Conservation (phyloP, 2,888 invertebrate genomes). For the Sinhomidia bicolor region DNA sequence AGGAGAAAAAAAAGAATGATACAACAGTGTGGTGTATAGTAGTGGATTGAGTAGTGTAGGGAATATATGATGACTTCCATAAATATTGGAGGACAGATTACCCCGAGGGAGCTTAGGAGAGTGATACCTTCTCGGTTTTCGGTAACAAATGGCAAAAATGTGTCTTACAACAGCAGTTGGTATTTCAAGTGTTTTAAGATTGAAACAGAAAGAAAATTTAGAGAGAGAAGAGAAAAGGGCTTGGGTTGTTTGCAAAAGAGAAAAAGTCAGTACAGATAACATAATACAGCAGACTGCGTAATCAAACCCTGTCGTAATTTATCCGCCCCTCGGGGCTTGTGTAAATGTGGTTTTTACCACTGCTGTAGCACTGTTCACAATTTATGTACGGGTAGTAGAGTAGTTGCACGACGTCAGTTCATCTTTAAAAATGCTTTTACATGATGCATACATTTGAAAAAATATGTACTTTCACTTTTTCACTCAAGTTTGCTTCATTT, state of each 20-base stretch:
- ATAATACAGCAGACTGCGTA: not conserved
- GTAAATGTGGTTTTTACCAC: not conserved
- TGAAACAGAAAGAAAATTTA: conserved; percentile 19
- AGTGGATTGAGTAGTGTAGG: too few relatives aligned
- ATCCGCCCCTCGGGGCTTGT: conserved; percentile 57
- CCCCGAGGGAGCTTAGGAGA: conserved; percentile 14
- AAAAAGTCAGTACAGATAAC: conserved; percentile 1
- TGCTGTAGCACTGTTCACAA: too few relatives aligned
- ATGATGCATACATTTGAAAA: too few relatives aligned
- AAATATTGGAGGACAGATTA: conserved; percentile 47
- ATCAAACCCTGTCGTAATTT: conserved; percentile 57
- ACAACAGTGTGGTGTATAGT: too few relatives aligned
- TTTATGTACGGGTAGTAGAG: too few relatives aligned
- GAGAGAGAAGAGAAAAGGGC: conserved; percentile 10
- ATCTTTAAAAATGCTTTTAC: not conserved
- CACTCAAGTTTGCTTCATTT: not conserved
- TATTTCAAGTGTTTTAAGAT: conserved; percentile 28
- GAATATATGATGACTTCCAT: conserved; percentile 7
- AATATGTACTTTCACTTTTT: too few relatives aligned
- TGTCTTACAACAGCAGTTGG: not conserved
- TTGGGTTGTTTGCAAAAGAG: conserved; percentile 17
- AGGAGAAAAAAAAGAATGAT: not conserved
- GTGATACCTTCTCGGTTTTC: conserved; percentile 30
- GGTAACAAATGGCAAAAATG: conserved; percentile 50
- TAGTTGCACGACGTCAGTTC: not conserved